Base-by-base conservation (phyloP, 2,888 invertebrate species). In the Eucera pruinosa region DNA sequence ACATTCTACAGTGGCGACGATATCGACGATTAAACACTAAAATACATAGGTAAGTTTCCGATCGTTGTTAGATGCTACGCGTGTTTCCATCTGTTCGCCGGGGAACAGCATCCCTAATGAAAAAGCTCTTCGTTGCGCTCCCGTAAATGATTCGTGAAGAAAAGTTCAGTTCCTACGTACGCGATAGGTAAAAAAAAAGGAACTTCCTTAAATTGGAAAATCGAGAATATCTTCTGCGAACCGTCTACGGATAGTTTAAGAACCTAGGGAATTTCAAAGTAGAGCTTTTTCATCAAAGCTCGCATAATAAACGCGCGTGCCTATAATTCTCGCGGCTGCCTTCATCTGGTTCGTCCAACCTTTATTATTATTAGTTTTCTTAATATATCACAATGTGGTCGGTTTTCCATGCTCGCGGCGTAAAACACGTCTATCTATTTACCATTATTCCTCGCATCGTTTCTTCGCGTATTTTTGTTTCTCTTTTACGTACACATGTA, bases 361-460 rank as follows among this genome's bases (percentile, higher is more conserved):
- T 61, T 48, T 77, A 65, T 66, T 58, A 75, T 64, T 69, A 50
- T 13, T 78, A 70, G 57, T 77, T 78, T 76, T 27, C 41, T 66
- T 78, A 78, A 65, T 66, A 89, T 90, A 91, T 91, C 90, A 91
- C 90, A 91, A 89, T 90, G 84, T 89, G 86, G 87, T 90, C 86
- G 89, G 87, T 74, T 78, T 67, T 45, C 39, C 68, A 20, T 61
- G 55, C 52, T 58, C 81, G 57, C 78, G 55, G 57, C 60, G 58
- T 60, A 33, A 41, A 25, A 39, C 39, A 54, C 39, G 54, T 30
- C 41, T 48, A 58, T 25, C 47, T 58, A 66, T 67, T 60, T 58
- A 60, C 47, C 43, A 50, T 41, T 62, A 48, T 36, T 36, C 15
- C 58, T 23, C 54, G 52, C 52, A 9, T 25, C 43, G 36, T 64